Evolutionary conservation across 2,113 vertebrate species (phyloP).

Genomic region (Chloebia gouldiae): DNA sequence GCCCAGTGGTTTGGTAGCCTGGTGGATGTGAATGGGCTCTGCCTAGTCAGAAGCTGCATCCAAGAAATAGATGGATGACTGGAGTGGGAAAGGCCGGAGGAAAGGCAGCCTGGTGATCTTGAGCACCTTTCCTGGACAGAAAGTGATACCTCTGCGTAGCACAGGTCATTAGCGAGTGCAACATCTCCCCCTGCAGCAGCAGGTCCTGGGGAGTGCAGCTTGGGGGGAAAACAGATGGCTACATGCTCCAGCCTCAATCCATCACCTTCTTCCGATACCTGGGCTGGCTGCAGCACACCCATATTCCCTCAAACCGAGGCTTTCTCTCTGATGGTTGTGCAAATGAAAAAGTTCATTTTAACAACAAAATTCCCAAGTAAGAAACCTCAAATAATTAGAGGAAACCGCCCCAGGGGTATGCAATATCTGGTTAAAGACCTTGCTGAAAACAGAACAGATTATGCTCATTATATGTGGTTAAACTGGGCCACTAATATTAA

Average conservation of each 20-base stretch:
- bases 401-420: slow-evolving; percentile 15
- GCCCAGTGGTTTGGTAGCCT: neutral
- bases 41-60: neutral
- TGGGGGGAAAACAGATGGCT: rapidly evolving
- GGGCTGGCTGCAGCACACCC: rapidly evolving
- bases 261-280: neutral
- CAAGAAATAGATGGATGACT: neutral
- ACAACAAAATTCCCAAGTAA: neutral
- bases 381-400: slow-evolving; percentile 37
- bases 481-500: slow-evolving; percentile 1
- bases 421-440: slow-evolving; percentile 35
- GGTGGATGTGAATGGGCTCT: neutral
- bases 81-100: neutral
- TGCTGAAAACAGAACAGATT: slow-evolving; percentile 53
- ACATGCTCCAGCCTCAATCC: neutral
- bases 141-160: neutral
- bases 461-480: slow-evolving; percentile 14
- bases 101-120: neutral
- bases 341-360: neutral
- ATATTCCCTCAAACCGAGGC: neutral
- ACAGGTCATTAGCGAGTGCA: neutral
- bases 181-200: neutral
- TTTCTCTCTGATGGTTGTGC: neutral
- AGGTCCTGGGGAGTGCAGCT: neutral
- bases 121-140: neutral